Evolutionary conservation across 2,888 invertebrate species (phyloP).

Genomic region (Phortica magna): DNA sequence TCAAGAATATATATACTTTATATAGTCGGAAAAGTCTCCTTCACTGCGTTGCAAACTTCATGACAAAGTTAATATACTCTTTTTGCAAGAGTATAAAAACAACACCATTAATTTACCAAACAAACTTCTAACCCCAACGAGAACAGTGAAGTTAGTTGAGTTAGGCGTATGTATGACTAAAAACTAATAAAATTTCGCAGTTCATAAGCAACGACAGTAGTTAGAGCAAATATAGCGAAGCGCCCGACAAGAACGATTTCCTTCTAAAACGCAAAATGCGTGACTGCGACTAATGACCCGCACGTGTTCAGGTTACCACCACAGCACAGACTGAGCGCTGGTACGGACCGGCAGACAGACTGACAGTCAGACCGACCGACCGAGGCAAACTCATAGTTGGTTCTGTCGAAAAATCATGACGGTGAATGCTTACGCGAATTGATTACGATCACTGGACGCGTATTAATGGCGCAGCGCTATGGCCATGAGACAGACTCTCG

Average conservation of each 20-base stretch:
- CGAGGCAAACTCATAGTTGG: constrained; percentile 36
- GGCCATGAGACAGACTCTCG: constrained; percentile 58
- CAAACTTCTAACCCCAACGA: not conserved
- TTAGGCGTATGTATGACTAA: not conserved
- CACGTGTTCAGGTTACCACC: constrained; percentile 64
- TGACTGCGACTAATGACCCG: constrained; percentile 75
- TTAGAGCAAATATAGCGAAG: constrained; percentile 55
- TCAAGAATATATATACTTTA: too few species aligned
- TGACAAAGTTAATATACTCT: too few species aligned
- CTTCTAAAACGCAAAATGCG: constrained; percentile 70
- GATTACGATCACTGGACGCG: constrained; percentile 75
- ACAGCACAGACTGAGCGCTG: constrained; percentile 38
- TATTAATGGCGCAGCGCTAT: constrained; percentile 68
- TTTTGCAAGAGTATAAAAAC: too few species aligned
- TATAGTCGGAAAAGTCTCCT: too few species aligned
- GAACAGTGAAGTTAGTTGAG: not conserved
- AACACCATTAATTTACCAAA: not conserved
- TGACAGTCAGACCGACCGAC: constrained; percentile 24
- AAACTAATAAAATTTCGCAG: constrained; percentile 62
- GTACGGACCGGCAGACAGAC: constrained; percentile 31
- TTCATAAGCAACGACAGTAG: constrained; percentile 61
- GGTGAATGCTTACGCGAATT: constrained; percentile 63
- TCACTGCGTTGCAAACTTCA: too few species aligned
- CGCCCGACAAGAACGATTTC: constrained; percentile 64
- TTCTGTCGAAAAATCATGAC: constrained; percentile 31